phyloP scores from a whole-genome alignment of 2,888 invertebrate genomes.

The Eueremaeus valkanovi region DNA sequence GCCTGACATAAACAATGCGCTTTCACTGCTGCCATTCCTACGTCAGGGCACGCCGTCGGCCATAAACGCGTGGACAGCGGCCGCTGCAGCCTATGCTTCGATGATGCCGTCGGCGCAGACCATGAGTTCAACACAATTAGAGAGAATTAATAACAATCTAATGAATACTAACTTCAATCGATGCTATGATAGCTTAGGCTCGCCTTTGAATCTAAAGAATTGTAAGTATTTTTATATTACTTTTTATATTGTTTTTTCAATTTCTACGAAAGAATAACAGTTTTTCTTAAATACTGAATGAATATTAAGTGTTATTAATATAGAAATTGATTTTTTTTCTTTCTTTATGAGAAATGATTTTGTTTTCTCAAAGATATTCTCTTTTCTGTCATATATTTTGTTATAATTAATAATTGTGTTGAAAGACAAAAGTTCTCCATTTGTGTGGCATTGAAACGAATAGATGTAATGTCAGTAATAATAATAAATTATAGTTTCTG shows the following conservation, averaged over 20 bases:
- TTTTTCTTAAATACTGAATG: too few relatives aligned
- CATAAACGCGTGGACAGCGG: conserved; percentile 37
- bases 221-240: background rate
- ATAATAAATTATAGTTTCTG: background rate
- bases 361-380: too few relatives aligned
- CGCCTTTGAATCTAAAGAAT: conserved; percentile 21
- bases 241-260: too few relatives aligned
- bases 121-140: background rate
- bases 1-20: background rate
- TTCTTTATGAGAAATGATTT: too few relatives aligned
- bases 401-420: too few relatives aligned
- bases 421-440: background rate
- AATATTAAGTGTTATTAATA: too few relatives aligned
- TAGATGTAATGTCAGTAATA: too few relatives aligned
- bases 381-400: too few relatives aligned
- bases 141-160: background rate
- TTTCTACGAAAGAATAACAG: too few relatives aligned
- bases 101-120: conserved; percentile 14
- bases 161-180: background rate
- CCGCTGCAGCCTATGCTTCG: conserved; percentile 37
- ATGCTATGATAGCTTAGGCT: background rate
- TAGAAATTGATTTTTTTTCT: too few relatives aligned
- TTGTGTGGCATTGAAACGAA: background rate
- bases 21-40: conserved; percentile 13
- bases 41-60: conserved; percentile 22